Conservation (phyloP, 2,888 invertebrate species). For the Heliothis peltigera region DNA sequence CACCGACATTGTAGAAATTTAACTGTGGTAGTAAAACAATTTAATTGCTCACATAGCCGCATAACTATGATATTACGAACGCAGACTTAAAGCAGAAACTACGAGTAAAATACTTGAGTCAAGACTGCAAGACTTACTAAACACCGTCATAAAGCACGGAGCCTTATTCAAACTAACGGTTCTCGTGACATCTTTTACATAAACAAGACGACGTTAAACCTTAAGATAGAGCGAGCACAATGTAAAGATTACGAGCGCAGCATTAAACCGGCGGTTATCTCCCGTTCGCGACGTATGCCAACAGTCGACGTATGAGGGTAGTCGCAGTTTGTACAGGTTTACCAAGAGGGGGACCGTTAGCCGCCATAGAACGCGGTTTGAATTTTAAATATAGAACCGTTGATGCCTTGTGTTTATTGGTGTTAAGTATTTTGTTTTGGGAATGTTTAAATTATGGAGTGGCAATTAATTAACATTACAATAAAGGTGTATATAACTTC, state of each 20-base stretch:
- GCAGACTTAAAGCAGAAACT: no score
- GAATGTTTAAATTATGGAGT: background rate
- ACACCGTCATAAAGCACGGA: background rate
- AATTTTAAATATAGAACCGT: conserved; percentile 37
- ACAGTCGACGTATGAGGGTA: conserved; percentile 53
- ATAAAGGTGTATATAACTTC: no score
- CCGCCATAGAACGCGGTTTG: conserved; percentile 41
- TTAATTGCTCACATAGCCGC: no score
- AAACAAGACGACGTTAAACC: conserved; percentile 42
- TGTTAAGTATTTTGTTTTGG: conserved; percentile 9
- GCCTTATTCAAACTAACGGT: conserved; percentile 13
- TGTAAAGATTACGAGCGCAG: conserved; percentile 52
- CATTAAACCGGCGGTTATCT: conserved; percentile 57
- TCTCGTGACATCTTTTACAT: conserved; percentile 27
- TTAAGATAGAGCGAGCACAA: conserved; percentile 48
- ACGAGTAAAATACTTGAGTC: no score
- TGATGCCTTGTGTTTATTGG: conserved; percentile 9
- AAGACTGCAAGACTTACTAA: background rate
- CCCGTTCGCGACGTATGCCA: conserved; percentile 51
- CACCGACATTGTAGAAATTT: no score
- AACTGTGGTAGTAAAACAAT: no score
- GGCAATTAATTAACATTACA: background rate
- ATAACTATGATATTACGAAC: no score
- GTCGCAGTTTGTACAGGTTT: conserved; percentile 50
- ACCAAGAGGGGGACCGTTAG: conserved; percentile 48